A percentile compares a stretch with the other conserved stretches of the same genome.
phyloP scores from a whole-genome alignment of 2,113 vertebrate species.

The Theristicus caerulescens region DNA sequence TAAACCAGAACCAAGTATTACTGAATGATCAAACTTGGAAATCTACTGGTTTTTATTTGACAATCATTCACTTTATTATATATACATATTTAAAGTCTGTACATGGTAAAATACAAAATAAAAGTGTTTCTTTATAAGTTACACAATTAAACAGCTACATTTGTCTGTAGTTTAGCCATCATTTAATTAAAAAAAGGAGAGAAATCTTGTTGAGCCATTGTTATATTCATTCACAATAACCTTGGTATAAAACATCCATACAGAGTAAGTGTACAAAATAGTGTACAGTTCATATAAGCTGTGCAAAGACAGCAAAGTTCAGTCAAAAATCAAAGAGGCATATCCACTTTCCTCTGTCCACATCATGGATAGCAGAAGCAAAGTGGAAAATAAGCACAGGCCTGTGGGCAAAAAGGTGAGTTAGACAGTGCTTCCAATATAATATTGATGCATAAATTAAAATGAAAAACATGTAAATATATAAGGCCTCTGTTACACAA shows the following conservation, averaged over 20 bases:
- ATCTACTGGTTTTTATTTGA: constrained; percentile 67
- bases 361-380: background rate
- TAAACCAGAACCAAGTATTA: background rate
- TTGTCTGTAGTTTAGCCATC: constrained; percentile 42
- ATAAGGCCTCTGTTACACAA: background rate
- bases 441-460: background rate
- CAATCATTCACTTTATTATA: constrained; percentile 70
- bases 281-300: constrained; percentile 78
- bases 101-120: constrained; percentile 82
- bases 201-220: constrained; percentile 18
- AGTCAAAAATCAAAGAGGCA: constrained; percentile 67
- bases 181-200: constrained; percentile 13
- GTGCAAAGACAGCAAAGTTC: constrained; percentile 77
- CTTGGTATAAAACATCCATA: constrained; percentile 83
- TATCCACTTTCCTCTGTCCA: constrained; percentile 46
- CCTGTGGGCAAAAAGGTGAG: background rate
- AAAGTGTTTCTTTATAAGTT: constrained; percentile 81
- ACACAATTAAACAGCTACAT: constrained; percentile 70
- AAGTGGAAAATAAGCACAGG: background rate
- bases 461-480: background rate
- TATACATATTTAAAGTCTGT: constrained; percentile 82
- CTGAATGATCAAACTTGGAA: background rate
- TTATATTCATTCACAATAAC: constrained; percentile 69
- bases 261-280: constrained; percentile 77
- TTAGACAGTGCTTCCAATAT: background rate